phyloP scores from a whole-genome alignment of 2,797 vertebrate genomes.

The Syngnathus rostellatus region DNA sequence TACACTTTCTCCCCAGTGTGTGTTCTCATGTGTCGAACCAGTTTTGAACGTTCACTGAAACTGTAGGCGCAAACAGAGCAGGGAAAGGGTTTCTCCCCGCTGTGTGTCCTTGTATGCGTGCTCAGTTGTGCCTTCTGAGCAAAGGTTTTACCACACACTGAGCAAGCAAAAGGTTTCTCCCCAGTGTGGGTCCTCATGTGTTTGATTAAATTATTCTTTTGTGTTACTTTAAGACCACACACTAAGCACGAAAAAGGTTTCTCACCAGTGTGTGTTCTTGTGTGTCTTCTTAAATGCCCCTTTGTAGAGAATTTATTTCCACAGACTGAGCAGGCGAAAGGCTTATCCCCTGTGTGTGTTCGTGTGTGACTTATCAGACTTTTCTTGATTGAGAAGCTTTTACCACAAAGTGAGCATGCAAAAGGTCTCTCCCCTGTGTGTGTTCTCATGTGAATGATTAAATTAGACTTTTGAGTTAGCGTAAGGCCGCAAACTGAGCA shows the following conservation, averaged over 20 bases:
- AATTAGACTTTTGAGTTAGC: background rate
- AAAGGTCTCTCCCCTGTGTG: background rate
- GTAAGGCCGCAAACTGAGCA: background rate
- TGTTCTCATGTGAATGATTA: background rate
- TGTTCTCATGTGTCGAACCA: background rate
- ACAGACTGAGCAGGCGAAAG: background rate
- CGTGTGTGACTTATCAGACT: background rate
- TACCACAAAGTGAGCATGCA: conserved; percentile 1
- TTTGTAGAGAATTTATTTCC: background rate
- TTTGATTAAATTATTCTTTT: background rate
- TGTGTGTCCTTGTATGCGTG: background rate
- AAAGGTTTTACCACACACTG: background rate
- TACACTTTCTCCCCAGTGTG: background rate
- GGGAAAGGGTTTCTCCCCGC: background rate
- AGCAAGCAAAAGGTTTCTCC: background rate
- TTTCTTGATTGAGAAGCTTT: background rate
- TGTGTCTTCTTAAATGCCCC: background rate
- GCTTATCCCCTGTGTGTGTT: background rate
- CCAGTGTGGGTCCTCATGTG: background rate
- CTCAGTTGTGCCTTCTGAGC: background rate
- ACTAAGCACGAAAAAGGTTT: background rate
- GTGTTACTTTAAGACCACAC: background rate
- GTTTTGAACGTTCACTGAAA: background rate
- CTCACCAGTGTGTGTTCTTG: background rate
- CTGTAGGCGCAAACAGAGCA: background rate